Evolutionary conservation across 30 jellyfish, hydroid and myxozoan genomes (phyloP), one percentile per base, ranked within the genome.

Genomic region (Nemopilema nomurai): DNA sequence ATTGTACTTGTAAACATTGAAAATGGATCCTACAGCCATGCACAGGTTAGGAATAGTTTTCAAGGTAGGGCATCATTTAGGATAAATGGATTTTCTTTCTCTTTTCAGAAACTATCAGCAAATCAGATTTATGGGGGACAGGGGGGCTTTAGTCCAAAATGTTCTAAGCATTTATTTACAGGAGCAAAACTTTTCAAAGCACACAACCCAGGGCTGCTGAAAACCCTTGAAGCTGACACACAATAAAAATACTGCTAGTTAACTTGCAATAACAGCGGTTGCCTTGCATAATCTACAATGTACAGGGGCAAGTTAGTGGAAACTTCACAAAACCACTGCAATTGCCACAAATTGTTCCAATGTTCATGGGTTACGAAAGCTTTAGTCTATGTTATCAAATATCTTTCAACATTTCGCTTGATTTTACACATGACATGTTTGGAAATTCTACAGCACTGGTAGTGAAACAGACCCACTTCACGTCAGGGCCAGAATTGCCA

Each of bases 131-230:
- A n/a, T n/a, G n/a, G n/a, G n/a, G n/a, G n/a, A n/a, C n/a, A n/a
- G n/a, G n/a, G n/a, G n/a, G n/a, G n/a, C n/a, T n/a, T n/a, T n/a
- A n/a, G n/a, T n/a, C n/a, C 57, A 41, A 41, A 41, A 41, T 3
- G 57, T 49, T 31, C 83, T 73, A 73, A 19, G 69, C 83, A 73
- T 0, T 18, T 79, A 79, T 79, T 64, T 63, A 79, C 89, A 79
- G 52, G 23, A 31, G 41, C 63, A 65, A 64, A 79, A 79, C 69
- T 65, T n/a, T 68, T 67, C 79, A 19, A 71, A 67, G 81, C 79
- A 66, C 52, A 71, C 89, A 79, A 9, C 20, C 24, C 16, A 29
- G 57, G 57, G 57, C 13, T 41, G 6, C 57, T 41, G 57, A 41
- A 41, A 41, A 41, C 9, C 57, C 57, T 13, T 41, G 13, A 13